Evolutionary conservation across 2,113 vertebrate genomes (phyloP).

Genomic region (Sinosuthora webbiana): DNA sequence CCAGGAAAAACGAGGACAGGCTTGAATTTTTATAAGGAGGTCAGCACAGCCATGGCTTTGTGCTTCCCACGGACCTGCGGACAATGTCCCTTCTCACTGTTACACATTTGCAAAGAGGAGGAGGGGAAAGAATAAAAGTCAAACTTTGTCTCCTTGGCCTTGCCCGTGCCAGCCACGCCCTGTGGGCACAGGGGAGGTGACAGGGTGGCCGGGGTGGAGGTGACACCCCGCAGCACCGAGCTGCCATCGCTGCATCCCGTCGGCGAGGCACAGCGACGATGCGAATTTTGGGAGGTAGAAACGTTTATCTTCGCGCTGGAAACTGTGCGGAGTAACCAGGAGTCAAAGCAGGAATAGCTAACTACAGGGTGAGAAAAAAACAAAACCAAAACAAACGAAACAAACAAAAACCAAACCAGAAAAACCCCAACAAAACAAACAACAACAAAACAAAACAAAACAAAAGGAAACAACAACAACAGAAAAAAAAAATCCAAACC

Average conservation of each 20-base stretch:
- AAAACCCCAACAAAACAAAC: background rate
- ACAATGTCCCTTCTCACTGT: constrained; percentile 52
- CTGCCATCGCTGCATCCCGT: background rate
- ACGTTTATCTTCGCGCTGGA: background rate
- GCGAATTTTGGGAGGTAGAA: background rate
- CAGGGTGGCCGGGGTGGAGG: background rate
- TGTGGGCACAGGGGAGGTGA: background rate
- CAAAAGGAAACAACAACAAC: background rate
- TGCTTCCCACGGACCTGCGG: constrained; percentile 22
- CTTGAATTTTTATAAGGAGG: constrained; percentile 48
- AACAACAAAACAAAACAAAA: background rate
- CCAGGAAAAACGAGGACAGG: constrained; percentile 13
- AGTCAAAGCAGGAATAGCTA: background rate
- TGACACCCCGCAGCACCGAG: background rate
- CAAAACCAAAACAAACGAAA: background rate
- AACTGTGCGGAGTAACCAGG: background rate
- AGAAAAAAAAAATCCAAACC: background rate
- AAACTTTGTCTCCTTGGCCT: background rate
- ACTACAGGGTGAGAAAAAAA: background rate
- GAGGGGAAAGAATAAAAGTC: background rate
- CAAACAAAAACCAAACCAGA: background rate
- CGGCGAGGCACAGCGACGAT: accelerated
- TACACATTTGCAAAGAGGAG: background rate
- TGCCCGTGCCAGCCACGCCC: background rate
- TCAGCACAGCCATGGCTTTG: constrained; percentile 47